A percentile compares a stretch with the other conserved stretches of the same genome.
Evolutionary conservation across 1,140 invertebrate species (phyloP).

Genomic region (Trypoxylus dichotomus): DNA sequence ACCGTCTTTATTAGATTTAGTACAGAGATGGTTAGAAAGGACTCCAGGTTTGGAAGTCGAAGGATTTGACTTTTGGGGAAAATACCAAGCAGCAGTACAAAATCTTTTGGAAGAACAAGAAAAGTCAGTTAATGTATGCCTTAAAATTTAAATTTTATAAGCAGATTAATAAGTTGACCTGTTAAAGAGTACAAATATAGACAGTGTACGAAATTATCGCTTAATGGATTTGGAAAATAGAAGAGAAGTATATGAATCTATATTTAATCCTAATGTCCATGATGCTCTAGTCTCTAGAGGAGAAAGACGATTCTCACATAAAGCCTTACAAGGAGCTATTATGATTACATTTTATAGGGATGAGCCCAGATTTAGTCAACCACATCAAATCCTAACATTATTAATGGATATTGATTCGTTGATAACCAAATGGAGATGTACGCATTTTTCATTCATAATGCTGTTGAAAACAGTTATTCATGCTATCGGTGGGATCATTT

Average conservation of each 20-base stretch:
- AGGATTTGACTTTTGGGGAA: constrained; percentile 93
- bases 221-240: constrained; percentile 75
- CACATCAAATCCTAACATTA: constrained; percentile 89
- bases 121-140: constrained; percentile 59
- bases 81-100: constrained; percentile 80
- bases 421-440: constrained; percentile 99
- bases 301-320: constrained; percentile 86
- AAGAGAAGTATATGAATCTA: constrained; percentile 83
- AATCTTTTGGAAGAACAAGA: constrained; percentile 72
- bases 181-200: constrained; percentile 63
- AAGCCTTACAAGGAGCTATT: constrained; percentile 91
- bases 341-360: constrained; percentile 98
- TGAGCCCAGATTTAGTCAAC: constrained; percentile 94
- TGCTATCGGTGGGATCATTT: no score
- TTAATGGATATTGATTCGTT: constrained; percentile 98
- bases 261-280: constrained; percentile 83
- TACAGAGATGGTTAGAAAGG: constrained; percentile 91
- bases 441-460: constrained; percentile 54
- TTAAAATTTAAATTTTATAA: not conserved
- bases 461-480: no score
- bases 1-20: constrained; percentile 79
- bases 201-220: constrained; percentile 61
- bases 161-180: not conserved
- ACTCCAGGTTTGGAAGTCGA: constrained; percentile 85
- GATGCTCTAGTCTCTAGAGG: constrained; percentile 78